Conservation (phyloP, 2,113 vertebrate species). For the Caretta caretta region DNA sequence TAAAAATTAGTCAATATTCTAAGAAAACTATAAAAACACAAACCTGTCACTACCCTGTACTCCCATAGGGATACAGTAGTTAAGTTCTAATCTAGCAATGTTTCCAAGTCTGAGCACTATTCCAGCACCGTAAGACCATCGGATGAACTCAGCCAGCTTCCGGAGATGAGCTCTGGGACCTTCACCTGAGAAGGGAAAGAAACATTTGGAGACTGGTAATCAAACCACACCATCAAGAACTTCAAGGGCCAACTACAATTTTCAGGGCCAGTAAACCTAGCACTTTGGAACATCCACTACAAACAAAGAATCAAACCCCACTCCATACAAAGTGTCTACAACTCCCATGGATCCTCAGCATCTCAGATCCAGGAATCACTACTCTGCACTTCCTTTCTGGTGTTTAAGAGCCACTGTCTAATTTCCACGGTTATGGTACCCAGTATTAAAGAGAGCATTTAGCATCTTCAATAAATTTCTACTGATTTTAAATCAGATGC, state of each 20-base stretch:
- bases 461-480: not conserved
- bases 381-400: not conserved
- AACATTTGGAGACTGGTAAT: not conserved
- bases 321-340: not conserved
- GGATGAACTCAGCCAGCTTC: constrained; percentile 90
- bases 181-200: constrained; percentile 81
- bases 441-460: not conserved
- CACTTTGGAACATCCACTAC: not conserved
- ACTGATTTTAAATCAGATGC: not conserved
- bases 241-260: not conserved
- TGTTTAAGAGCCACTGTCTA: not conserved
- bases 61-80: constrained; percentile 97
- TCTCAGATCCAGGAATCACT: not conserved
- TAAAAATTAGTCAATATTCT: not conserved
- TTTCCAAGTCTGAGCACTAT: constrained; percentile 94
- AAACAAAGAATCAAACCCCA: not conserved
- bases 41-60: constrained; percentile 95
- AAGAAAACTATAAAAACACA: not conserved
- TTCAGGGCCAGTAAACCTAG: not conserved
- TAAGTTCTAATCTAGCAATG: constrained; percentile 96
- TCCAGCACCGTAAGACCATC: constrained; percentile 95
- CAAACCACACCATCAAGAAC: not conserved
- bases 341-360: not conserved
- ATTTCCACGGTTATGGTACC: not conserved
- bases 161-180: constrained; percentile 91